Evolutionary conservation across 2,888 invertebrate genomes (phyloP).

Genomic region (Agrochola lota): DNA sequence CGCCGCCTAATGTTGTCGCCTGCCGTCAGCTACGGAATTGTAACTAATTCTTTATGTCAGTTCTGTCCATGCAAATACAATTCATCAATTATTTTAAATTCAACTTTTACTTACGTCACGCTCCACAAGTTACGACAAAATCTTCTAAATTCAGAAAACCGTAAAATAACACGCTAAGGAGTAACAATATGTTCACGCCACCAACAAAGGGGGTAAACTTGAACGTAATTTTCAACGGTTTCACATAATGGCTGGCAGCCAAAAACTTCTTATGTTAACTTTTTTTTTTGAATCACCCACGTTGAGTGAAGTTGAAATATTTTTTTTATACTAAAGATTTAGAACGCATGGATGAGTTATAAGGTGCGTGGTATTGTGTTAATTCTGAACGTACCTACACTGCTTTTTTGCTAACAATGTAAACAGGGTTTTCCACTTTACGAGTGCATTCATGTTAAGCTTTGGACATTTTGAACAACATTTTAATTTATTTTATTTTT

Average conservation of each 20-base stretch:
- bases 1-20: no score
- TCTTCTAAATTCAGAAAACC: constrained; percentile 15
- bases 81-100: no score
- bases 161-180: constrained; percentile 2
- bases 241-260: constrained; percentile 36
- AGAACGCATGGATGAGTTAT: constrained; percentile 55
- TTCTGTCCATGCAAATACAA: no score
- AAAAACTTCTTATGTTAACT: constrained; percentile 32
- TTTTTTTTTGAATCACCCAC: constrained; percentile 61
- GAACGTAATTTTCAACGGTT: constrained; percentile 68
- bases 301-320: constrained; percentile 25
- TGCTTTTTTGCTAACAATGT: constrained; percentile 28
- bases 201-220: constrained; percentile 47
- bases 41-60: no score
- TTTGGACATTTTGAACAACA: not conserved
- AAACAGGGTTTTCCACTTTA: constrained; percentile 38
- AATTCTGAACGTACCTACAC: constrained; percentile 36
- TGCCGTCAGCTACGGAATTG: no score
- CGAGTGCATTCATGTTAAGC: constrained; percentile 10
- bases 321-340: constrained; percentile 23
- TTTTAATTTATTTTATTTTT: not conserved
- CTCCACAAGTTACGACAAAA: not conserved
- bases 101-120: not conserved
- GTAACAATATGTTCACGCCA: constrained; percentile 48
- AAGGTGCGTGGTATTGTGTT: constrained; percentile 45